phyloP scores from a whole-genome alignment of 2,113 vertebrate genomes.

The Neoarius graeffei region DNA sequence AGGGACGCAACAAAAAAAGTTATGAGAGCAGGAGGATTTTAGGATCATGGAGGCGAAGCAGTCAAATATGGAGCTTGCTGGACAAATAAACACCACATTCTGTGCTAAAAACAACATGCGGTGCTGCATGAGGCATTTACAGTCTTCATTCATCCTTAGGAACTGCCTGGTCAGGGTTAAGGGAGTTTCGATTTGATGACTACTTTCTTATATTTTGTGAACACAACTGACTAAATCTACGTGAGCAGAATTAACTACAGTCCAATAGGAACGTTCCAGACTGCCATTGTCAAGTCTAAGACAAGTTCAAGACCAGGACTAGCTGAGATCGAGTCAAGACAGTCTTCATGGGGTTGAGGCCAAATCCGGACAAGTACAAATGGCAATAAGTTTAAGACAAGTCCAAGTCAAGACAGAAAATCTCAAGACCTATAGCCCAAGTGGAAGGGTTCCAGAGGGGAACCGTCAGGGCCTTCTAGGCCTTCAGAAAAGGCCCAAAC shows the following conservation, averaged over 20 bases:
- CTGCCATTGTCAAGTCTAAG: background rate
- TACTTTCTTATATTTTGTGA: background rate
- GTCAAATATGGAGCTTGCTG: background rate
- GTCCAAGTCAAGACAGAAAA: background rate
- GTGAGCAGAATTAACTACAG: background rate
- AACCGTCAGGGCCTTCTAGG: too few species aligned
- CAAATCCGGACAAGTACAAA: background rate
- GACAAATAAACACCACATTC: background rate
- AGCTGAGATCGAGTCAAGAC: background rate
- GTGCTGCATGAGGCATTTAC: background rate
- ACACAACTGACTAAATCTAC: background rate
- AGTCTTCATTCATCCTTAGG: background rate
- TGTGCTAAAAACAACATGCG: background rate
- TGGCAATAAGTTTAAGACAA: background rate
- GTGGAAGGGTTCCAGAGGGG: background rate
- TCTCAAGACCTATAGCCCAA: background rate
- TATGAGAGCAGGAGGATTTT: background rate
- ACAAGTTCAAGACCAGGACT: background rate
- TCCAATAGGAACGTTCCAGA: background rate
- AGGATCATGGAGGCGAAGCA: background rate
- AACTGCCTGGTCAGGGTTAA: background rate
- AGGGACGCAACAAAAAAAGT: background rate
- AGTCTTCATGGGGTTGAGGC: background rate
- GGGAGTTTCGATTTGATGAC: background rate
- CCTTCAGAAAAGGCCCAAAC: too few species aligned